These are phyloP conservation scores for Paramormyrops hopkinsi DNA, from an alignment of 2,797 vertebrate species.

Conservation along the genomic window DNA sequence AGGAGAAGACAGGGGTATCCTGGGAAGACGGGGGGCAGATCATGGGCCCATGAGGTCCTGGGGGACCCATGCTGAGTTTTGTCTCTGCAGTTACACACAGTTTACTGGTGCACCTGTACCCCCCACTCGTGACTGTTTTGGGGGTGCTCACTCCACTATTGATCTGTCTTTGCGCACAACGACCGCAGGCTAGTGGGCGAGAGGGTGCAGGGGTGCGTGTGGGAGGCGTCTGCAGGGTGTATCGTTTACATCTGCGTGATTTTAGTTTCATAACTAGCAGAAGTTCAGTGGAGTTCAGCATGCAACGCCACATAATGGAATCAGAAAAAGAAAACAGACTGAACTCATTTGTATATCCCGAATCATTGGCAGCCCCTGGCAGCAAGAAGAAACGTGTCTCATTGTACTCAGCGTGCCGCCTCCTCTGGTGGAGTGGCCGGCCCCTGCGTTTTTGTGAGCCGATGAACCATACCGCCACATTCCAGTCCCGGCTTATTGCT, in stretches of 20 bases:
- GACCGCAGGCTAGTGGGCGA: background rate
- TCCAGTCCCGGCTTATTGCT: background rate
- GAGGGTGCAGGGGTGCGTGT: background rate
- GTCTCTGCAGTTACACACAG: conserved; percentile 13
- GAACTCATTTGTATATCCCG: background rate
- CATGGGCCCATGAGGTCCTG: background rate
- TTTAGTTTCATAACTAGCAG: background rate
- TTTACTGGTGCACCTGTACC: background rate
- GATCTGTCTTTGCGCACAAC: background rate
- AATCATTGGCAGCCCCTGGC: background rate
- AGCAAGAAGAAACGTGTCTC: background rate
- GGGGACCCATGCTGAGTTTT: background rate
- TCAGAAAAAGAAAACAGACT: background rate
- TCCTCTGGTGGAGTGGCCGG: background rate
- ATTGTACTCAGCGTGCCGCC: background rate
- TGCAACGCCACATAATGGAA: background rate
- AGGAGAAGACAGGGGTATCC: background rate
- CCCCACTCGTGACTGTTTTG: background rate
- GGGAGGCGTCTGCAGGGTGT: background rate
- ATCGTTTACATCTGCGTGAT: background rate
- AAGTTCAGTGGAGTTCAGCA: background rate
- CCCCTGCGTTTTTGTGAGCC: conserved; percentile 8
- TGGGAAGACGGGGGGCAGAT: background rate
- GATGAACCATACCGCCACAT: background rate
- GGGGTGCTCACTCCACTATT: conserved; percentile 14